Conservation (phyloP, 92 coral and sea anemone species). For the Actinostola sp. region DNA sequence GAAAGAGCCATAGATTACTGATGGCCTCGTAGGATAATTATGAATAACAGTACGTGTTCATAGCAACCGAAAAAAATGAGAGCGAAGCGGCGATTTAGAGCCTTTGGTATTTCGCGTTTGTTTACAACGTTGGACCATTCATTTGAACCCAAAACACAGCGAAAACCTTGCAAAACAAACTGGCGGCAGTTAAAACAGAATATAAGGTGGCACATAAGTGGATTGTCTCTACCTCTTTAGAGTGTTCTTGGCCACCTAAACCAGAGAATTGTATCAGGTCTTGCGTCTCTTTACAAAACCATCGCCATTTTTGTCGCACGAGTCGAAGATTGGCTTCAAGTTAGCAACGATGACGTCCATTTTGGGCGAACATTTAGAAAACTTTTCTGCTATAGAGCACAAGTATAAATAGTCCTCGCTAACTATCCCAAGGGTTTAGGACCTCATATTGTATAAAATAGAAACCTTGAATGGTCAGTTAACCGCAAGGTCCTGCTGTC, state of each 20-base stretch:
- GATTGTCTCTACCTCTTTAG: slow-evolving; percentile 69
- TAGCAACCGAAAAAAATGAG: slow-evolving; percentile 2
- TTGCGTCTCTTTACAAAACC: slow-evolving; percentile 96
- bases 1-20: too few species aligned
- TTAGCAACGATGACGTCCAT: slow-evolving; percentile 66
- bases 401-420: background rate
- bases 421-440: background rate
- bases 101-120: background rate
- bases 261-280: slow-evolving; percentile 75
- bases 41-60: slow-evolving; percentile 3
- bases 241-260: slow-evolving; percentile 79
- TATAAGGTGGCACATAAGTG: background rate
- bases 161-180: slow-evolving; percentile 2
- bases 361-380: slow-evolving; percentile 38
- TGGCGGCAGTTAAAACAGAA: background rate
- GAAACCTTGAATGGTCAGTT: slow-evolving; percentile 19
- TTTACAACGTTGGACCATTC: slow-evolving; percentile 19
- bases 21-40: too few species aligned
- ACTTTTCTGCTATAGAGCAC: background rate
- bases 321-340: slow-evolving; percentile 92
- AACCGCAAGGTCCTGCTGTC: slow-evolving; percentile 26
- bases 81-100: background rate
- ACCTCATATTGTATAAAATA: slow-evolving; percentile 4
- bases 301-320: slow-evolving; percentile 98
- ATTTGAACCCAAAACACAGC: background rate